Evolutionary conservation across 2,113 vertebrate species (phyloP), one percentile per base, ranked within the genome.

Genomic region (Protomyctophum bolini): DNA sequence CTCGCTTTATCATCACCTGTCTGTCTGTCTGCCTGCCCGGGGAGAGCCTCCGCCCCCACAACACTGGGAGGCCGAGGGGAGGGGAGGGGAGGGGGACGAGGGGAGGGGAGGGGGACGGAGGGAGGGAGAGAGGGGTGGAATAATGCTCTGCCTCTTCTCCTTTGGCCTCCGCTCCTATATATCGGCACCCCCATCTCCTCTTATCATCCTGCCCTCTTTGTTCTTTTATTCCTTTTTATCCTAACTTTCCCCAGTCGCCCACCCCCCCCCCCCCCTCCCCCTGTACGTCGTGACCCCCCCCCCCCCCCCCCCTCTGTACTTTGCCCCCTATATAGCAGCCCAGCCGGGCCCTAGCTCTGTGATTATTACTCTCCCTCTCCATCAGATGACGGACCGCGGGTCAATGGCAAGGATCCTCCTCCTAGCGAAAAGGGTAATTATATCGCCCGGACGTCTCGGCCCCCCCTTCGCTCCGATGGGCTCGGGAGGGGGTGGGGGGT

Each of bases 351-450:
- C 75, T 12, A 41, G 65, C 72, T 84, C 86, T n/a, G n/a, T n/a
- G n/a, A n/a, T 4, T 2, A 33, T 33, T 33, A 33, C 33, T 33
- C 33, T 33, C 33, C 33, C 4, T 33, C 33, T 33, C 33, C 72
- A 81, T 88, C 80, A 69, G 70, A 10, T 1, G 46, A 78, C 66
- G 52, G 66, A 60, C 81, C 8, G 12, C n/a, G n/a, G 79, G 80
- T 92, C 82, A 90, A 74, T 89, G 79, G 77, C 76, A 83, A 81
- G 79, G 85, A 87, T 57, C 14, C 12, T 15, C 77, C 70, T 67
- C 76, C 81, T 86, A 65, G 68, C 52, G 52, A 78, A 78, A 87
- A 73, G 80, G 88, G 80, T 89, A 91, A 91, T 92, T 91, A 90
- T 89, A 69, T 73, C 58, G 78, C 76, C 68, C 67, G 52, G 65